Base-by-base conservation (phyloP, 2,888 invertebrate genomes). In the Xestia c-nigrum region DNA sequence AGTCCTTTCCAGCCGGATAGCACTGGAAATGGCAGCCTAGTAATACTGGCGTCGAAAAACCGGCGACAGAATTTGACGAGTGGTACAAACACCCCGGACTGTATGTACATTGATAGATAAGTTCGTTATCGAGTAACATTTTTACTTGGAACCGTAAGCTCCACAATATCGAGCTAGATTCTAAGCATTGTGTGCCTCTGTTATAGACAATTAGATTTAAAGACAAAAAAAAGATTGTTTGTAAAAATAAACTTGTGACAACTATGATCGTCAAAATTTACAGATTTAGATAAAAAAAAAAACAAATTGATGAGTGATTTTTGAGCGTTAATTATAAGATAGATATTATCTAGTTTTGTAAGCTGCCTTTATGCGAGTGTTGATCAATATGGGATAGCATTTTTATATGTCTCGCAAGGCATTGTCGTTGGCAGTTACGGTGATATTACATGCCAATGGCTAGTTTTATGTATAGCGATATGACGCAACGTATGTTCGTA, bases 171-270 rank as follows among this genome's bases (percentile, higher is more conserved):
- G 92, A 91, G 91, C 90, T 94, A 94, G 94, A 89, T 91, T 92
- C 83, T 96, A 96, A 96, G 95, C 89, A 96, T 94, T 93, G 95
- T 95, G 96, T 96, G 96, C 96, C 96, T 96, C 95, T 93, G 94
- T 96, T 96, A 95, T 94, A 96, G 94, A 93, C 87, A 89, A 89
- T 91, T 94, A 95, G 91, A 66, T 31, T 31, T 85, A 89, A 93
- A 93, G 89, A 73, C 7, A 65, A 47, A 68, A 84, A 83, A 84
- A 83, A 91, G 87, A 88, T 88, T 85, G 89, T 92, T 92, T 87
- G 90, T 90, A 88, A 89, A 73, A 87, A 66, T 85, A 88, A 86
- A 87, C 87, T 86, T 88, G 89, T 89, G 88, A 83, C 86, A 87
- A 89, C 85, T 89, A 89, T 89, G 89, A 84, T 91, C 90, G 89